phyloP scores from a whole-genome alignment of 2,888 invertebrate genomes.

The Calliphora vomitoria region DNA sequence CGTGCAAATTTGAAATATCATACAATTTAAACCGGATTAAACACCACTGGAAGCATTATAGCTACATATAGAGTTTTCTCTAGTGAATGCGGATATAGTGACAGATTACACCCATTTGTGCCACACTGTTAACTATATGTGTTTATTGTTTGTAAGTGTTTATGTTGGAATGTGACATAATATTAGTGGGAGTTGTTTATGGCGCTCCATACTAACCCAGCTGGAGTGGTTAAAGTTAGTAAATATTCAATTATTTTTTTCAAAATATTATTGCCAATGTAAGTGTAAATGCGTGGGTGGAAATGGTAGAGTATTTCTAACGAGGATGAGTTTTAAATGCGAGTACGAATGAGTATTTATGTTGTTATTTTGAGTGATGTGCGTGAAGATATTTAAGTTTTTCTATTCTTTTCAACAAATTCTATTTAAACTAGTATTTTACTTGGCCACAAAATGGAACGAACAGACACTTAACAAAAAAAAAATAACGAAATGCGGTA shows the following conservation, averaged over 20 bases:
- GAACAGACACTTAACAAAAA: conserved; percentile 62
- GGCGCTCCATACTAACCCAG: conserved; percentile 21
- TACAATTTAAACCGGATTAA: too few species aligned
- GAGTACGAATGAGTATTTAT: conserved; percentile 36
- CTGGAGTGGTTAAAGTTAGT: conserved; percentile 35
- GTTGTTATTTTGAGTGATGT: conserved; percentile 69
- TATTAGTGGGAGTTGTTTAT: conserved; percentile 56
- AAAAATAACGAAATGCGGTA: conserved; percentile 52
- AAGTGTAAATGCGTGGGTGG: conserved; percentile 14
- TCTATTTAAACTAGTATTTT: conserved; percentile 35
- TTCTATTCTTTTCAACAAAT: conserved; percentile 6
- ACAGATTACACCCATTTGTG: not conserved
- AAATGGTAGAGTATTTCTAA: conserved; percentile 19
- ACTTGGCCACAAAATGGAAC: conserved; percentile 66
- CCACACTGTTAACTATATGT: conserved; percentile 19
- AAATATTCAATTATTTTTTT: conserved; percentile 69
- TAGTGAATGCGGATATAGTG: too few species aligned
- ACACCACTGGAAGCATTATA: too few species aligned
- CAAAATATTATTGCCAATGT: conserved; percentile 39
- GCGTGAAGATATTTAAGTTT: conserved; percentile 61
- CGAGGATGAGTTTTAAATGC: conserved; percentile 17
- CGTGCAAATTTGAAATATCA: too few species aligned
- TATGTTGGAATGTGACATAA: conserved; percentile 66
- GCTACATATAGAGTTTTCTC: too few species aligned
- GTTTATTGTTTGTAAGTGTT: conserved; percentile 37